phyloP scores from a whole-genome alignment of 1,140 invertebrate genomes.

The Drosophila hydei region DNA sequence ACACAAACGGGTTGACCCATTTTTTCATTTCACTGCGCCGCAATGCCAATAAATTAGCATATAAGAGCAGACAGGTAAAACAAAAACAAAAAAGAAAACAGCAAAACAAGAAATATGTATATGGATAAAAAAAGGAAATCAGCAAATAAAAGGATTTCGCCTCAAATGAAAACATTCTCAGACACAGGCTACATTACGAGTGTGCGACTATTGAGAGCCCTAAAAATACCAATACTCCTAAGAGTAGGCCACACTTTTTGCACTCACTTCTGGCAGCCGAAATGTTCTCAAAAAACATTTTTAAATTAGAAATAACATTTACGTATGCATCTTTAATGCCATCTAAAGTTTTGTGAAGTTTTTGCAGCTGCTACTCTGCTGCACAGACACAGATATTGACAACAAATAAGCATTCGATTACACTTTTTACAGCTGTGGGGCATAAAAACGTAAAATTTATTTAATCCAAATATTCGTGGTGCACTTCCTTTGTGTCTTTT shows the following conservation, averaged over 20 bases:
- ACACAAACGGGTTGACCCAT: slow-evolving; percentile 49
- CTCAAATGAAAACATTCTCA: slow-evolving; percentile 64
- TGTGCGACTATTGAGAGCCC: slow-evolving; percentile 12
- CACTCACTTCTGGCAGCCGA: too few species aligned
- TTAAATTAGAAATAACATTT: not conserved
- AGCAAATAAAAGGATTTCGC: slow-evolving; percentile 49
- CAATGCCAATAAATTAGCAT: slow-evolving; percentile 77
- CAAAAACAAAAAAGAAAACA: slow-evolving; percentile 21
- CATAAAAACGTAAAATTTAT: slow-evolving; percentile 70
- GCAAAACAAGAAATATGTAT: slow-evolving; percentile 17
- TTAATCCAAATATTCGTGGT: slow-evolving; percentile 62
- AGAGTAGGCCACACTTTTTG: slow-evolving; percentile 28
- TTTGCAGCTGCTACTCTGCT: slow-evolving; percentile 1
- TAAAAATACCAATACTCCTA: slow-evolving; percentile 7
- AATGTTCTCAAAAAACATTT: not conserved
- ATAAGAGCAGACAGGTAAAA: slow-evolving; percentile 55
- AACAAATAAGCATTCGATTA: not conserved
- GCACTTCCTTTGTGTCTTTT: slow-evolving; percentile 40
- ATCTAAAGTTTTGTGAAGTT: not conserved
- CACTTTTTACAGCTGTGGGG: slow-evolving; percentile 23
- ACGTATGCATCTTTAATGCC: not conserved
- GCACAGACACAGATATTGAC: not conserved
- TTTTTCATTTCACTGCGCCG: slow-evolving; percentile 35
- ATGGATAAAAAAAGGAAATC: slow-evolving; percentile 18
- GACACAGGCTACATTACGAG: too few species aligned